Percentiles rank a stretch among this genome's conserved stretches.
Conservation (phyloP, 1,140 invertebrate species). For the Teleogryllus occipitalis region DNA sequence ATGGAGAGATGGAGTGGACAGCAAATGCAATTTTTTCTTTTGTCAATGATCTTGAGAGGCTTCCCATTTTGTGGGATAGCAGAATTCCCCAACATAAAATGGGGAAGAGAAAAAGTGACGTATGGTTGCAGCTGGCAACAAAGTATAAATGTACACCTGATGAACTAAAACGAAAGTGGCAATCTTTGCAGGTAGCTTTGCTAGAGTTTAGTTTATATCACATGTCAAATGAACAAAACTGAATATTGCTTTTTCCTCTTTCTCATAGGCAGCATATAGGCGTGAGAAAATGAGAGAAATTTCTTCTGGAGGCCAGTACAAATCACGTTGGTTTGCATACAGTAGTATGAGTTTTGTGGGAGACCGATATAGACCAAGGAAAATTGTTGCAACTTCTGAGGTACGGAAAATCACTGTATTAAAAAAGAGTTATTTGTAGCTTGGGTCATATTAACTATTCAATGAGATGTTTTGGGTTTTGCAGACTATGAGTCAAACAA, state of each 20-base stretch:
- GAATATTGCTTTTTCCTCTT: background rate
- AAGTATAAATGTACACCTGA: background rate
- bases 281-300: background rate
- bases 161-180: background rate
- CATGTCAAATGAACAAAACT: background rate
- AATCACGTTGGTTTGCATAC: background rate
- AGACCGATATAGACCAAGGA: background rate
- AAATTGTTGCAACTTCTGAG: no score
- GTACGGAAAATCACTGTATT: no score
- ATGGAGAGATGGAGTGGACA: background rate
- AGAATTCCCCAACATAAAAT: background rate
- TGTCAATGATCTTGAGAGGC: background rate
- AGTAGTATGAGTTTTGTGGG: background rate
- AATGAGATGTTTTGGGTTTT: no score
- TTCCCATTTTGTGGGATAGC: background rate
- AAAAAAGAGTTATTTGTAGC: no score
- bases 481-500: no score
- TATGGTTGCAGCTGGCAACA: background rate
- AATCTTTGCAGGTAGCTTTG: background rate
- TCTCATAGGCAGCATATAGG: background rate
- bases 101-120: background rate
- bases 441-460: no score
- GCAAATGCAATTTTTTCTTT: background rate
- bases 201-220: background rate
- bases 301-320: background rate